Evolutionary conservation across 2,797 vertebrate genomes (phyloP).

Genomic region (Neopelma chrysocephalum): DNA sequence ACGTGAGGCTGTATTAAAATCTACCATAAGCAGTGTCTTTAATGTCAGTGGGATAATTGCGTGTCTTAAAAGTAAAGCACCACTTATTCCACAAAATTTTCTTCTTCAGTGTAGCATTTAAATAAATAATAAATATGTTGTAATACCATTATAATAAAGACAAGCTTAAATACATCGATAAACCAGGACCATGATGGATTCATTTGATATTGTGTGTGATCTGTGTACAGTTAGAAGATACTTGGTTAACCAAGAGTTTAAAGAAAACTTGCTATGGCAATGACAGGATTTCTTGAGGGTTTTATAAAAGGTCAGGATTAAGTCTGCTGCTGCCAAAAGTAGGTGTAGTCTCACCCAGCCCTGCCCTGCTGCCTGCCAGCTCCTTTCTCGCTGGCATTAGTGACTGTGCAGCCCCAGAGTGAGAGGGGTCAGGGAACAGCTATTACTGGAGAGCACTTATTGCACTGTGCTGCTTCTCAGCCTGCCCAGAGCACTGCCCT

Average conservation of each 20-base stretch:
- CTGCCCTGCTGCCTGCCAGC: background rate
- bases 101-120: background rate
- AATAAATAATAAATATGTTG: background rate
- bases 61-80: background rate
- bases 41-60: background rate
- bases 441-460: background rate
- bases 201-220: background rate
- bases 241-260: background rate
- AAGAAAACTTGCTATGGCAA: background rate
- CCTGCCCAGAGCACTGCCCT: background rate
- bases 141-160: background rate
- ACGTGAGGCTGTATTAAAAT: background rate
- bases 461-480: background rate
- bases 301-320: background rate
- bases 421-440: background rate
- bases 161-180: background rate
- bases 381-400: background rate
- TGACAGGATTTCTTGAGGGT: background rate
- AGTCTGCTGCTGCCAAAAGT: background rate
- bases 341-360: background rate
- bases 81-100: background rate
- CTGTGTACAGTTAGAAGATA: background rate
- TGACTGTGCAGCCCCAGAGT: rapidly evolving
- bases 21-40: background rate
- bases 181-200: background rate